These are phyloP conservation scores for Scaptomyza polygonia DNA, from an alignment of 2,888 invertebrate species.

Conservation along the genomic window DNA sequence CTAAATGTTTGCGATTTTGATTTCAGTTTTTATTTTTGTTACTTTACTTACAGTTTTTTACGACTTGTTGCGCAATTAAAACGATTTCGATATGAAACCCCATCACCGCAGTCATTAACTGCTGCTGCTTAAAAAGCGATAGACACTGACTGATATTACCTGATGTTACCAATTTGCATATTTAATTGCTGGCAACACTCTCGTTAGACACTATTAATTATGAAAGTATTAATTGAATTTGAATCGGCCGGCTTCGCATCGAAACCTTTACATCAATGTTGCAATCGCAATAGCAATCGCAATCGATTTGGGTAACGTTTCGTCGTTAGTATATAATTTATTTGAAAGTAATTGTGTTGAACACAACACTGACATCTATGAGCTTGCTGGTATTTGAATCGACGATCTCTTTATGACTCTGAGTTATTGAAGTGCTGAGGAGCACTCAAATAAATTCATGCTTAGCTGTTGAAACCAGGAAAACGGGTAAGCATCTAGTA, in stretches of 20 bases:
- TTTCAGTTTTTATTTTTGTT: constrained; percentile 22
- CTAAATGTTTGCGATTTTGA: constrained; percentile 52
- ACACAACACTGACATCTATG: constrained; percentile 44
- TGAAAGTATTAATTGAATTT: constrained; percentile 60
- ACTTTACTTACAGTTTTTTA: constrained; percentile 10
- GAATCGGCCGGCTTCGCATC: constrained; percentile 26
- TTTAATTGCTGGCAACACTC: constrained; percentile 36
- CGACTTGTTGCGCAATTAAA: constrained; percentile 34
- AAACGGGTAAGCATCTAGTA: constrained; percentile 42
- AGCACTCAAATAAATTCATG: constrained; percentile 27
- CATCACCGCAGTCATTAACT: constrained; percentile 2
- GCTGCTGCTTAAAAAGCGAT: neutral
- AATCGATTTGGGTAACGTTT: constrained; percentile 15
- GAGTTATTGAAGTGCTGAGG: constrained; percentile 43
- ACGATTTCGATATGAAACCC: constrained; percentile 19
- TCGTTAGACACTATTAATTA: constrained; percentile 60
- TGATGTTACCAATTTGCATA: constrained; percentile 51
- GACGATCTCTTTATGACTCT: constrained; percentile 39
- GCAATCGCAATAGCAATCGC: constrained; percentile 27
- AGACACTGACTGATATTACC: constrained; percentile 34
- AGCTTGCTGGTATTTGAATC: constrained; percentile 22
- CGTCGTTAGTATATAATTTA: constrained; percentile 53
- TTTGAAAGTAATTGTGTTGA: constrained; percentile 54
- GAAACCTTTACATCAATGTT: constrained; percentile 18
- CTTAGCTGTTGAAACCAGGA: constrained; percentile 15